A percentile compares a stretch with the other conserved stretches of the same genome.
These are phyloP conservation scores for Nasalis larvatus DNA, from an alignment of 2,113 vertebrate species.

Conservation along the genomic window DNA sequence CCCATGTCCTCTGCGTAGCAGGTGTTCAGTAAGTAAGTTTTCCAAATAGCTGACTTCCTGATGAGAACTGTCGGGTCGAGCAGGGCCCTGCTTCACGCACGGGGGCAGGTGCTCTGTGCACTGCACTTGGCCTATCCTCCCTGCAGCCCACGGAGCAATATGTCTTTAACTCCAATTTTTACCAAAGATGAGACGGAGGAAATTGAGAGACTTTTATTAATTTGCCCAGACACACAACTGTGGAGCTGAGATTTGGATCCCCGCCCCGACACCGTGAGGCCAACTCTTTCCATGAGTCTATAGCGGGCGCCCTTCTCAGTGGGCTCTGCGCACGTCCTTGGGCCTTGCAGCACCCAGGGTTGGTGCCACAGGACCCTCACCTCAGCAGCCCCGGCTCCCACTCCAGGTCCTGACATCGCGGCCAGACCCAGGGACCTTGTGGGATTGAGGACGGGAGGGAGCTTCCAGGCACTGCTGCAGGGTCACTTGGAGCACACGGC, in stretches of 20 bases:
- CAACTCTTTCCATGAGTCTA: background rate
- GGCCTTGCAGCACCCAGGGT: too few species aligned
- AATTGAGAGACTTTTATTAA: background rate
- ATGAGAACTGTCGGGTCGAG: accelerated
- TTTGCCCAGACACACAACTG: background rate
- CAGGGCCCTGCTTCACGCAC: accelerated
- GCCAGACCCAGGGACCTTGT: background rate
- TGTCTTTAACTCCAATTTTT: accelerated
- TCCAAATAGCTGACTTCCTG: accelerated
- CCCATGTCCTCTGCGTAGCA: accelerated
- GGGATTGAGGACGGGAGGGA: background rate
- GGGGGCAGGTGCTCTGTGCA: accelerated
- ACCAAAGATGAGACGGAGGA: background rate
- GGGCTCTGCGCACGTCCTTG: accelerated
- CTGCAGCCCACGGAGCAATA: accelerated
- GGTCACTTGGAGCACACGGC: accelerated
- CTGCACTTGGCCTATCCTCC: accelerated
- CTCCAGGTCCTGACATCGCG: background rate
- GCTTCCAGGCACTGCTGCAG: background rate
- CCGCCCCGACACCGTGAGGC: background rate
- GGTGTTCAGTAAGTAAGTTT: accelerated
- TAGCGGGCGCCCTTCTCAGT: accelerated
- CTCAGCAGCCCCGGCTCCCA: background rate
- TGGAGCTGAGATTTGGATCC: background rate
- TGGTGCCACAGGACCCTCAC: too few species aligned